Evolutionary conservation across 2,113 vertebrate species (phyloP).

Genomic region (Phrynosoma blainvillii): DNA sequence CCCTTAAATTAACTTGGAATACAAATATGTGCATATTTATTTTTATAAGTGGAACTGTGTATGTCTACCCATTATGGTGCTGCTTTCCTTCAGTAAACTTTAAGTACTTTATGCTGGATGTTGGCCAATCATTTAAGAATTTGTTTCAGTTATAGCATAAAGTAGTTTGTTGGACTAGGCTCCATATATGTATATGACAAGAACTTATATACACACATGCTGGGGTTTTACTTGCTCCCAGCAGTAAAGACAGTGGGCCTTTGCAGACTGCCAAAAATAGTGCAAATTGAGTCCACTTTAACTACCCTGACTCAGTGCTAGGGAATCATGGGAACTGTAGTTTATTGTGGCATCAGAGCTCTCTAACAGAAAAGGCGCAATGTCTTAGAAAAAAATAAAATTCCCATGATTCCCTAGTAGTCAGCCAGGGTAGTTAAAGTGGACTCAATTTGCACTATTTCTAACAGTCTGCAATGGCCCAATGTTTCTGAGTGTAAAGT

Average conservation of each 20-base stretch:
- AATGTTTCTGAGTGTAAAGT: background rate
- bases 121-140: background rate
- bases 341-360: no score
- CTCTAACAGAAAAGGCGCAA: no score
- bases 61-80: background rate
- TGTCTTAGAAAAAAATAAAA: no score
- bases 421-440: no score
- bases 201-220: background rate
- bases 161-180: background rate
- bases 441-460: no score
- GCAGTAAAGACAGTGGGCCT: no score
- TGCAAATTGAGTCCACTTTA: no score
- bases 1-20: constrained; percentile 14
- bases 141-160: background rate
- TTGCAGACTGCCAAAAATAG: no score
- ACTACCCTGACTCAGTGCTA: no score
- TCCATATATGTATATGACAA: background rate
- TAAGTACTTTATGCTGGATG: background rate
- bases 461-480: no score
- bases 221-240: background rate
- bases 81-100: background rate
- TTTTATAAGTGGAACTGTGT: background rate
- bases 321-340: no score
- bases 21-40: background rate
- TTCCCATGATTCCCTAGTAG: no score